Evolutionary conservation across 2,113 vertebrate genomes (phyloP).

Genomic region (Sporophila hypoxantha): DNA sequence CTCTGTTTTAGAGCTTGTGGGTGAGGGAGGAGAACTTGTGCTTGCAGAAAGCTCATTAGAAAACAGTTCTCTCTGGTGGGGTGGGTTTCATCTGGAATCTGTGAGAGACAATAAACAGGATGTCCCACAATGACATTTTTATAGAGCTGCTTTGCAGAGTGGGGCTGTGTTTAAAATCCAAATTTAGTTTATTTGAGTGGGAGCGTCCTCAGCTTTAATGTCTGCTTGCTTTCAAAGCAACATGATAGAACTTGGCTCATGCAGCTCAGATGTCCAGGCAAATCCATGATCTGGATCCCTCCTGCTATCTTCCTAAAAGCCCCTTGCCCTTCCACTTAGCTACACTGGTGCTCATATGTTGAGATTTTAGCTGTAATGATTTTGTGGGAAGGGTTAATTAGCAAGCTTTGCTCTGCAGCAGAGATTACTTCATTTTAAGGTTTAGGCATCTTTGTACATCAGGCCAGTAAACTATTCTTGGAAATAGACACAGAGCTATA

Average conservation of each 20-base stretch:
- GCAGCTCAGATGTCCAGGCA: background rate
- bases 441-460: conserved; percentile 18
- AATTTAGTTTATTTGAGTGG: conserved; percentile 36
- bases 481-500: conserved; percentile 18
- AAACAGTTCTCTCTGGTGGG: background rate
- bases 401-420: background rate
- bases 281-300: background rate
- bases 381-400: conserved; percentile 10
- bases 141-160: conserved; percentile 17
- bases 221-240: conserved; percentile 18
- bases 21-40: background rate
- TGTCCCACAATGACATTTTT: conserved; percentile 10
- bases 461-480: conserved; percentile 28
- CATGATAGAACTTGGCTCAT: background rate
- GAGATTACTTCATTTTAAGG: conserved; percentile 6
- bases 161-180: background rate
- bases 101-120: conserved; percentile 27
- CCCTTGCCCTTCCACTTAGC: background rate
- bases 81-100: conserved; percentile 5
- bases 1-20: background rate
- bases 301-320: background rate
- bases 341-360: background rate
- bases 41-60: background rate
- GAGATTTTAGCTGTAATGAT: background rate
- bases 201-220: background rate